Evolutionary conservation across 2,113 vertebrate species (phyloP).

Genomic region (Tragelaphus scriptus): DNA sequence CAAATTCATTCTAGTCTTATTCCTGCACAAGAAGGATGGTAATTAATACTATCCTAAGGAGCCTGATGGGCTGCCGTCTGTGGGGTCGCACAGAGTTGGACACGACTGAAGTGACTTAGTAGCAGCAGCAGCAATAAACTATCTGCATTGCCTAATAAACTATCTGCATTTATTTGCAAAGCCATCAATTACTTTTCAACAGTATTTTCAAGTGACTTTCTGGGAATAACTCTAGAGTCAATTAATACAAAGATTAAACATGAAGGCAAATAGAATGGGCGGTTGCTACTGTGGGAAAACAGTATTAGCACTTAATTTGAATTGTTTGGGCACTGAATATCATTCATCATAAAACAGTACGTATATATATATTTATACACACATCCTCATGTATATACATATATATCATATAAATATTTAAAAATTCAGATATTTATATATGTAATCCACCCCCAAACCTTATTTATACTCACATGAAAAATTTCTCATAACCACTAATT

Average conservation of each 20-base stretch:
- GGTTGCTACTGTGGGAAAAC: background rate
- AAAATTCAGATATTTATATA: background rate
- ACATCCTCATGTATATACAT: background rate
- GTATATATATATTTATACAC: background rate
- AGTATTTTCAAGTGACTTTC: slow-evolving; percentile 8
- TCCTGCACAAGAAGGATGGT: background rate
- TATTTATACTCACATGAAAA: background rate
- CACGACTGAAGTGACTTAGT: too few relatives aligned
- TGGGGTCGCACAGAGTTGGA: too few relatives aligned
- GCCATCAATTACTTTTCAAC: background rate
- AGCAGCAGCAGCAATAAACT: background rate
- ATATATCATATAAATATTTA: background rate
- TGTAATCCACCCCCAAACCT: background rate
- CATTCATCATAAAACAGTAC: background rate
- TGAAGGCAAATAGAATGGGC: background rate
- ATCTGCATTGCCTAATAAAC: background rate
- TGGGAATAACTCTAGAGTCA: background rate
- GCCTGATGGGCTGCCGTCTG: too few relatives aligned
- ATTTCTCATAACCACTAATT: background rate
- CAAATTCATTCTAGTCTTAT: background rate
- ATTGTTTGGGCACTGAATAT: background rate
- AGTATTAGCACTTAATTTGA: background rate
- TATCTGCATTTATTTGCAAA: background rate
- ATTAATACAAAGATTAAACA: background rate
- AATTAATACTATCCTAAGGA: background rate